Conservation (phyloP, 1,140 invertebrate genomes). For the Atta colombica region DNA sequence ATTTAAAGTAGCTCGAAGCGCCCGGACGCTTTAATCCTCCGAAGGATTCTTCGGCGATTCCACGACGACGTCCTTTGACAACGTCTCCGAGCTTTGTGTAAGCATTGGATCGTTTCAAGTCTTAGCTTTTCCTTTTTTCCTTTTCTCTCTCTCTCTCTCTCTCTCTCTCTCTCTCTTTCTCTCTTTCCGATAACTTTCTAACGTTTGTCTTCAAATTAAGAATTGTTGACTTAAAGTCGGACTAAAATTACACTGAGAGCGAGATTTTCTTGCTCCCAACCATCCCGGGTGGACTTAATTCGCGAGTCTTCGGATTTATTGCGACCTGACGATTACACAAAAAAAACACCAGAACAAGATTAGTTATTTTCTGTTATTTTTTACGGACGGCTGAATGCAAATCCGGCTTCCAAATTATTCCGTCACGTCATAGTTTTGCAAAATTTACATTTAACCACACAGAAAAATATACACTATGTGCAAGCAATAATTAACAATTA, state of each 20-base stretch:
- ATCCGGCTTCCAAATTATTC: too few relatives aligned
- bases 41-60: not conserved
- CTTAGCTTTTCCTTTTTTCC: not conserved
- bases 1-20: constrained; percentile 12
- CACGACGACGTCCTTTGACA: constrained; percentile 11
- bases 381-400: too few relatives aligned
- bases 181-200: not conserved
- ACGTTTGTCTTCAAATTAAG: constrained; percentile 30
- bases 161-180: not conserved
- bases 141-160: too few relatives aligned
- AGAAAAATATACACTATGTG: too few relatives aligned
- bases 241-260: not conserved
- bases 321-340: not conserved
- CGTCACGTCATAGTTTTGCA: too few relatives aligned
- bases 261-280: not conserved
- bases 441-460: too few relatives aligned
- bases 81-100: not conserved
- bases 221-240: constrained; percentile 5
- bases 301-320: not conserved
- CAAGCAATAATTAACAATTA: too few relatives aligned
- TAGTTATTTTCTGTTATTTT: too few relatives aligned
- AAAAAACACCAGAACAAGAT: too few relatives aligned
- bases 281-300: not conserved
- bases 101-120: constrained; percentile 18
- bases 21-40: constrained; percentile 4